Percentiles rank a stretch among this genome's conserved stretches.
phyloP scores from a whole-genome alignment of 1,140 invertebrate species.

The Drosophila repleta region DNA sequence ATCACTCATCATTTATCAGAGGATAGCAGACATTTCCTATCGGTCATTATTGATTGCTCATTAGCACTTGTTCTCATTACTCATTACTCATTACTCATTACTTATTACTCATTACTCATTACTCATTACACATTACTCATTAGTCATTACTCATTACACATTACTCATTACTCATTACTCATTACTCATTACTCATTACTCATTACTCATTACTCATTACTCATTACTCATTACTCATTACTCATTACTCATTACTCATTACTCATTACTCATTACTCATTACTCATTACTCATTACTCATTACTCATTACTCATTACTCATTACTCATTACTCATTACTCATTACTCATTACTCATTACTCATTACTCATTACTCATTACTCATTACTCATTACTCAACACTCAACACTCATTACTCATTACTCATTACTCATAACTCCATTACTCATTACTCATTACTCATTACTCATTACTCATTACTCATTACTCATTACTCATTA shows the following conservation, averaged over 20 bases:
- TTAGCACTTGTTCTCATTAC: not conserved
- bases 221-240: no score
- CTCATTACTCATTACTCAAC: not conserved
- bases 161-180: not conserved
- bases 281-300: not conserved
- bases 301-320: not conserved
- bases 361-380: not conserved
- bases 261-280: not conserved
- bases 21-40: no score
- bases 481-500: no score
- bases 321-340: not conserved
- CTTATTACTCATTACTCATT: not conserved
- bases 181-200: not conserved
- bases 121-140: not conserved
- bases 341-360: not conserved
- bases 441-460: no score
- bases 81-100: not conserved
- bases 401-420: not conserved
- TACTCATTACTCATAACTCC: not conserved
- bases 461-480: no score
- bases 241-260: not conserved
- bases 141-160: not conserved
- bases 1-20: not conserved
- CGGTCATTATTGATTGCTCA: not conserved
- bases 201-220: not conserved